Evolutionary conservation across 2,888 invertebrate genomes (phyloP), one percentile per base, ranked within the genome.

Genomic region (Drosophila trichaetosa): DNA sequence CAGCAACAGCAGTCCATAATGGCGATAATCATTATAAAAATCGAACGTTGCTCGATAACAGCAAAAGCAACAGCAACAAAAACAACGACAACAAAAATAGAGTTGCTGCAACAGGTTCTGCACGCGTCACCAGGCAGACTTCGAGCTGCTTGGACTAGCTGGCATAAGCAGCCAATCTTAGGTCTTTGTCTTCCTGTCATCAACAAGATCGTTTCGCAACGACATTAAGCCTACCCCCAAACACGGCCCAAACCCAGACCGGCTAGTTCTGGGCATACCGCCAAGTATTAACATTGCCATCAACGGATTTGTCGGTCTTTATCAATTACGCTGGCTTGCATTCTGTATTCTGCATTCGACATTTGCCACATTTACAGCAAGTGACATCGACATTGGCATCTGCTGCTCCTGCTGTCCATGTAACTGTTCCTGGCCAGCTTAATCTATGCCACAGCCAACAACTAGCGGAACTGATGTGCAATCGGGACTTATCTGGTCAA

Each of bases 291-390:
- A 83, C 89, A 85, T 88, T 61, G 83, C 85, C 89, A 90, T 86
- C 85, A 89, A 76, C 84, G 87, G 90, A 90, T 86, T 90, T 86
- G 90, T 90, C 90, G 89, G 89, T 90, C 79, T 90, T 89, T 87
- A 90, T 87, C 86, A 90, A 90, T 87, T 87, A 84, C 89, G 90
- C 90, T 87, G 31, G 65, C 75, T 54, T 59, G 67, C 67, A 77
- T 77, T 61, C 59, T 49, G 73, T 40, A 64, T 71, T 62, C 71
- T 52, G 69, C 53, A 54, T 66, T 68, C 73, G 74, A 66, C 72
- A 78, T 73, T 75, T 73, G 86, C 85, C 71, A 73, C 79, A 89
- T 84, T 76, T 73, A 63, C 81, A 80, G 74, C 89, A 83, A 83
- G 87, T 83, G 87, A 78, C 89, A 83, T 70, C 71, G 76, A 71